These are phyloP conservation scores for Euura lappo DNA, from an alignment of 1,140 invertebrate species.

Conservation along the genomic window DNA sequence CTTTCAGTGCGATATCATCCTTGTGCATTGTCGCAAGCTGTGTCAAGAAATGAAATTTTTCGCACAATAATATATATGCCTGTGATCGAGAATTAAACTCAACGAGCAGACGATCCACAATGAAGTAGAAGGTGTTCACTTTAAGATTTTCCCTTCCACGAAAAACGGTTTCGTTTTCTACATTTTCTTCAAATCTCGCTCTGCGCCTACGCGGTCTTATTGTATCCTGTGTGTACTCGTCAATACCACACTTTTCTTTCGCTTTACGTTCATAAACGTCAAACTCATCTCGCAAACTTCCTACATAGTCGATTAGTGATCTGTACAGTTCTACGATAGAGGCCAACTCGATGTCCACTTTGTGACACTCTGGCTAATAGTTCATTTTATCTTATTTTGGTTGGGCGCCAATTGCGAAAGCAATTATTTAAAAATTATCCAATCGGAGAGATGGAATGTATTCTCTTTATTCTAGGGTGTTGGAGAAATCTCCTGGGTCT, in stretches of 20 bases:
- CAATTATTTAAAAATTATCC: not conserved
- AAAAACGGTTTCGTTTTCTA: not conserved
- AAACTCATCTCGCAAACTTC: not conserved
- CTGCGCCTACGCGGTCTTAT: not conserved
- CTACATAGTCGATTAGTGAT: not conserved
- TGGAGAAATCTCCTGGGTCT: too few species aligned
- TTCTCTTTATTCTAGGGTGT: too few species aligned
- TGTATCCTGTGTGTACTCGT: not conserved
- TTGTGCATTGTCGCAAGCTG: not conserved
- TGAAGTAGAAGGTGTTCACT: not conserved
- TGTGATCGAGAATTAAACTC: not conserved
- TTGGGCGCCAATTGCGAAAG: too few species aligned
- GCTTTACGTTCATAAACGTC: not conserved
- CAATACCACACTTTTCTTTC: not conserved
- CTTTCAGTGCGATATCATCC: not conserved
- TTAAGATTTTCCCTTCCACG: not conserved
- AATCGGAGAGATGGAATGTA: too few species aligned
- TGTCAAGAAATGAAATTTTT: not conserved
- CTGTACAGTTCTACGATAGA: not conserved
- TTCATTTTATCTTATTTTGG: too few species aligned
- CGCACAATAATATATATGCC: not conserved
- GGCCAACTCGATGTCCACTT: not conserved
- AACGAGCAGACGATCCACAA: not conserved
- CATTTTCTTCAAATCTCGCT: not conserved
- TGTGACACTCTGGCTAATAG: not conserved